Evolutionary conservation across 2,113 vertebrate genomes (phyloP).

Genomic region (Macaca mulatta): DNA sequence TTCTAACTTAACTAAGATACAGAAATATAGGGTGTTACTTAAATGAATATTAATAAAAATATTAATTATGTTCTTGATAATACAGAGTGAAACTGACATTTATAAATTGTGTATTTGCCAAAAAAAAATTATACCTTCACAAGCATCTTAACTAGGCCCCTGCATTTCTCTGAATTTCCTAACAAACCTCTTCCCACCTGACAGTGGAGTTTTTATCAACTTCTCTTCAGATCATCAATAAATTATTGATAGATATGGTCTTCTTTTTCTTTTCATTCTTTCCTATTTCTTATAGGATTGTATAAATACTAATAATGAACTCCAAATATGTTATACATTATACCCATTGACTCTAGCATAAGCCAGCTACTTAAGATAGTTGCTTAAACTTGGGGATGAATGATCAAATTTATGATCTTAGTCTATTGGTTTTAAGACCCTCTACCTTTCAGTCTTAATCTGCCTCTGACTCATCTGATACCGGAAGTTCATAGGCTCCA

Average conservation of each 20-base stretch:
- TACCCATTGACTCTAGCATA: not conserved
- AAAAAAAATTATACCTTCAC: conserved; percentile 15
- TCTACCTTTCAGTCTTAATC: not conserved
- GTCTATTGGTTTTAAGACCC: not conserved
- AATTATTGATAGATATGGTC: not conserved
- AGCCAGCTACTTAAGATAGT: not conserved
- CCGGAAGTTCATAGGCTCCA: not conserved
- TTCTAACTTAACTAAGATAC: not conserved
- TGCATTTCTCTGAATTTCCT: conserved; percentile 22
- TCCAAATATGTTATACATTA: not conserved
- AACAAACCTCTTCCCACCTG: not conserved
- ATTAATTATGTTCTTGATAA: conserved; percentile 46
- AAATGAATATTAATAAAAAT: conserved; percentile 56
- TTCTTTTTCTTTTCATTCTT: not conserved
- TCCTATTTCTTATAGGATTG: not conserved
- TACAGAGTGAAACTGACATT: conserved; percentile 47
- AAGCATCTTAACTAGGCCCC: not conserved
- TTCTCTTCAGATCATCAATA: not conserved
- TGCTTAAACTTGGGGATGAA: not conserved
- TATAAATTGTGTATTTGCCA: conserved; percentile 16
- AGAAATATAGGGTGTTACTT: not conserved
- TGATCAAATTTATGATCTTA: not conserved
- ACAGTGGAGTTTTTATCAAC: not conserved
- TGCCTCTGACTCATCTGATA: not conserved
- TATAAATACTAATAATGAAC: not conserved